Evolutionary conservation across 1,140 invertebrate species (phyloP).

Genomic region (Dendrolimus punctatus): DNA sequence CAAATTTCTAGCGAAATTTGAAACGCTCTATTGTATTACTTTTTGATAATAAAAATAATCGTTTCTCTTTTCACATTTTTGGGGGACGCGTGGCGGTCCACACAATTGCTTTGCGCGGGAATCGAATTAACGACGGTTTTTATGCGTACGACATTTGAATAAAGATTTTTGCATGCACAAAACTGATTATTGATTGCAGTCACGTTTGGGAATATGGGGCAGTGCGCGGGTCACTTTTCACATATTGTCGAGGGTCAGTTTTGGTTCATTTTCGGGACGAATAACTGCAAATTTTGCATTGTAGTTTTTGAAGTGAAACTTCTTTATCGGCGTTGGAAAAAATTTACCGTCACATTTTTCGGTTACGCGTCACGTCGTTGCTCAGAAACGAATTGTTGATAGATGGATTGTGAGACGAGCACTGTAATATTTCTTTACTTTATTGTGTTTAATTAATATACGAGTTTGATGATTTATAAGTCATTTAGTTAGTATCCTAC

Average conservation of each 20-base stretch:
- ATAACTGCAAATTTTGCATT: no score
- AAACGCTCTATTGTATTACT: slow-evolving; percentile 61
- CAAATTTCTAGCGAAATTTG: slow-evolving; percentile 68
- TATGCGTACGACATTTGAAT: slow-evolving; percentile 52
- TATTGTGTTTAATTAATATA: no score
- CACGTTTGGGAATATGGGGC: not conserved
- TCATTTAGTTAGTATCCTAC: no score
- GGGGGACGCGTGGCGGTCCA: slow-evolving; percentile 46
- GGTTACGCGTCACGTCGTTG: no score
- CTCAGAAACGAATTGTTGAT: no score
- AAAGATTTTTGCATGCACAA: slow-evolving; percentile 44
- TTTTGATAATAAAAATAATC: slow-evolving; percentile 63
- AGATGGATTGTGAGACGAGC: no score
- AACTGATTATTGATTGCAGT: slow-evolving; percentile 27
- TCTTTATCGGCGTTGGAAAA: no score
- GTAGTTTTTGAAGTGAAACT: no score
- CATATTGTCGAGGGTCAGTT: not conserved
- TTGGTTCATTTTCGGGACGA: not conserved
- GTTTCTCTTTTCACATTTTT: slow-evolving; percentile 44
- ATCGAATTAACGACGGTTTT: slow-evolving; percentile 55
- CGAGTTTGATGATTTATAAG: no score
- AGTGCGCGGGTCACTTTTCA: not conserved
- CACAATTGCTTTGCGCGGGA: slow-evolving; percentile 32
- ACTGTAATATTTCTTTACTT: no score
- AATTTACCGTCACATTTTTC: no score